Evolutionary conservation across 2,888 invertebrate genomes (phyloP), one percentile per base, ranked within the genome.

Genomic region (Patella pellucida): DNA sequence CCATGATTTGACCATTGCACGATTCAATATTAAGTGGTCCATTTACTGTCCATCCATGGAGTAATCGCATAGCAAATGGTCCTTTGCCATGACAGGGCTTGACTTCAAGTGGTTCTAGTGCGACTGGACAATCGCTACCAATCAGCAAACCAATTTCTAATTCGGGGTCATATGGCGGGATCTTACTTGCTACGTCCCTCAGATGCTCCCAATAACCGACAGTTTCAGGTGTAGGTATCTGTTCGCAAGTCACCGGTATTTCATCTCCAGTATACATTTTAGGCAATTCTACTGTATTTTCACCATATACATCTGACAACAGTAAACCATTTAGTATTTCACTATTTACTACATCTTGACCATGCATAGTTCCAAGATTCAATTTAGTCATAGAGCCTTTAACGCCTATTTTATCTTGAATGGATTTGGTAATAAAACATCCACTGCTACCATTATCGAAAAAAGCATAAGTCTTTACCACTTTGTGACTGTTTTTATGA

Each of bases 81-180:
- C n/a, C n/a, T n/a, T n/a, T n/a, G n/a, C n/a, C n/a, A n/a, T n/a
- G n/a, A n/a, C n/a, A n/a, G n/a, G n/a, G n/a, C n/a, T n/a, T n/a
- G n/a, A n/a, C n/a, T n/a, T n/a, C n/a, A n/a, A n/a, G n/a, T n/a
- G n/a, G n/a, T n/a, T n/a, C n/a, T n/a, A n/a, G n/a, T n/a, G n/a
- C n/a, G n/a, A n/a, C n/a, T n/a, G n/a, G n/a, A n/a, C n/a, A 62
- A n/a, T 62, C 23, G 9, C 7, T 62, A 3, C 62, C 62, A 19
- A 62, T 62, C n/a, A 62, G 12, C 23, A 62, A 62, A 51, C 76
- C 76, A 19, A 76, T 76, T n/a, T 74, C 67, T 16, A 76, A 7
- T 16, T 71, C 4, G 0, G 73, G 51, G 14, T 73, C 72, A 1
- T 16, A 16, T 51, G 67, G 50, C 7, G 67, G 12, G 9, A 62